A percentile compares a stretch with the other conserved stretches of the same genome.
phyloP scores from a whole-genome alignment of 2,113 vertebrate genomes.

The Globicephala melas region DNA sequence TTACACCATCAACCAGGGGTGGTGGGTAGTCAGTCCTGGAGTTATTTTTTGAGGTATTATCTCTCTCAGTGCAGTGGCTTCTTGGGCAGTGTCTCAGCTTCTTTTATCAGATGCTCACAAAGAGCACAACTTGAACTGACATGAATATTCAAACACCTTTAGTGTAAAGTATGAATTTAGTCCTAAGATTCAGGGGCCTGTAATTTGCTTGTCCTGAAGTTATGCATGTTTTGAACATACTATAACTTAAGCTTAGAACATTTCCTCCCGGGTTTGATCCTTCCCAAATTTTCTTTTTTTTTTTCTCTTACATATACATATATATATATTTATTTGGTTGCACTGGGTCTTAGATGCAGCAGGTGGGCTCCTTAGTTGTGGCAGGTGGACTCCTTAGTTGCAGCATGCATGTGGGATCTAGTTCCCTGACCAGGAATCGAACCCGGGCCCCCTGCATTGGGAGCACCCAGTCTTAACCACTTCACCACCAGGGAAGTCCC shows the following conservation, averaged over 20 bases:
- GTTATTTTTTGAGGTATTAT: neutral
- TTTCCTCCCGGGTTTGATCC: neutral
- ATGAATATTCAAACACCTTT: neutral
- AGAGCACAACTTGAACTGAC: neutral
- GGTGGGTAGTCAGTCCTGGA: neutral
- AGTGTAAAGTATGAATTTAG: neutral
- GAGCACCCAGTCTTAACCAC: neutral
- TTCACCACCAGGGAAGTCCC: neutral
- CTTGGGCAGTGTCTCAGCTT: neutral
- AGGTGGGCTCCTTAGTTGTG: too few species aligned
- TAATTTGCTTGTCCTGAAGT: neutral
- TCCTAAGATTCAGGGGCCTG: neutral
- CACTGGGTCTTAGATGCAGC: too few species aligned
- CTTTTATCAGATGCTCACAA: constrained; percentile 7
- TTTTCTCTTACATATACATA: neutral
- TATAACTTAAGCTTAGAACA: neutral
- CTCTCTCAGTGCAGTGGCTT: neutral
- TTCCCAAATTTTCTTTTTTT: neutral
- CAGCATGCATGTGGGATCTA: neutral
- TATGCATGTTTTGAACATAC: neutral
- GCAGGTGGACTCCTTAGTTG: too few species aligned
- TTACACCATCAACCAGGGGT: neutral
- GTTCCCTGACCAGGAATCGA: neutral
- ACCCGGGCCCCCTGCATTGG: neutral
- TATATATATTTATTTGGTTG: too few species aligned